These are phyloP conservation scores for Zapus hudsonius DNA, from an alignment of 2,113 vertebrate genomes.

Conservation along the genomic window DNA sequence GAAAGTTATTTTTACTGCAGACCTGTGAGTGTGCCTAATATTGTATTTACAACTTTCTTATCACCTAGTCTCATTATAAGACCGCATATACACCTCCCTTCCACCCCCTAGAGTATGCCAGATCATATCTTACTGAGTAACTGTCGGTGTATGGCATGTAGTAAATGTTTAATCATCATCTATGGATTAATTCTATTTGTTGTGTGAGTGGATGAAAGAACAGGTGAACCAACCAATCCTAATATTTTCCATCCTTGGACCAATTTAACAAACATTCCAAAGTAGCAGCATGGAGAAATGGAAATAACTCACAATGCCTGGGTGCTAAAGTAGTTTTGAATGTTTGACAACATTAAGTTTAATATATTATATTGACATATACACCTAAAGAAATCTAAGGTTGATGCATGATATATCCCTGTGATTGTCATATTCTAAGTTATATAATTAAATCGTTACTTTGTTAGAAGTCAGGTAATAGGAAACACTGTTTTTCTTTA, in stretches of 20 bases:
- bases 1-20: background rate
- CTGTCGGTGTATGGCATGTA: background rate
- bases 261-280: constrained; percentile 27
- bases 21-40: background rate
- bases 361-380: background rate
- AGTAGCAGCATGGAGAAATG: background rate
- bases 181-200: background rate
- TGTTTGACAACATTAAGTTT: background rate
- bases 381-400: background rate
- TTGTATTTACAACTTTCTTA: background rate
- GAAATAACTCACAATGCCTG: background rate
- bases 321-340: background rate
- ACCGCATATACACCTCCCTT: background rate
- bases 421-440: constrained; percentile 6
- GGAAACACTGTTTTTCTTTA: constrained; percentile 6
- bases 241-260: background rate
- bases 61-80: background rate
- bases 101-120: background rate
- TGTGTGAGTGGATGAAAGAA: background rate
- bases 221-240: background rate
- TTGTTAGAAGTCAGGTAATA: background rate
- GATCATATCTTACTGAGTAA: background rate
- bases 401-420: background rate
- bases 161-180: background rate
- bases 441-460: constrained; percentile 11